Evolutionary conservation across 2,797 vertebrate genomes (phyloP), one percentile per base, ranked within the genome.

Genomic region (Octomys mimax): DNA sequence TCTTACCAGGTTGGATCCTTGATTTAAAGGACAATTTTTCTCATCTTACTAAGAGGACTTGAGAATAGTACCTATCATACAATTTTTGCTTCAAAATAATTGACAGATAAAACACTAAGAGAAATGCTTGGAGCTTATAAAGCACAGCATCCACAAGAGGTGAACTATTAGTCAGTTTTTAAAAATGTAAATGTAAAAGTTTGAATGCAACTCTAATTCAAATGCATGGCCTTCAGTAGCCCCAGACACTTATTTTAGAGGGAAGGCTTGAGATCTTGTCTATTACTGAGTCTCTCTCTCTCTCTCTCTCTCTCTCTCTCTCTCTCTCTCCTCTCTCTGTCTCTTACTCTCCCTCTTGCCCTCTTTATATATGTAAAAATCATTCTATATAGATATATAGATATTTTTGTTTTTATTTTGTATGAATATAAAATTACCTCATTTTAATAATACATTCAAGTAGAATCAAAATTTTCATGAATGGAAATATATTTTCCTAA

Each of bases 401-500:
- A 7, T 18, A n/a, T 68, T 33, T 33, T 33, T 68, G 0, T 5
- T 16, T 22, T 10, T 46, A 31, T 36, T 52, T 11, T 46, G 6
- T 66, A 42, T 49, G 2, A 54, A 28, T 42, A 21, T 16, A 80
- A 28, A 61, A 57, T 8, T 66, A 59, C 4, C 26, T 19, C 52
- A 66, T 79, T 91, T 79, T 83, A 70, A 77, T 6, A 70, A 68
- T 9, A 71, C 82, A 90, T 42, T 81, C 68, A 26, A 90, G 8
- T 73, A 83, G 46, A 22, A 89, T 70, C 12, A 21, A 77, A 93
- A 85, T 6, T 49, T 84, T n/a, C 21, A 83, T 6, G 16, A 52
- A 7, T 81, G 4, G 49, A 89, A 96, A 80, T 42, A 85, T 46
- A 73, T 80, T 64, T 91, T 91, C 77, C 39, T 59, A 59, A 88